Evolutionary conservation across 2,113 vertebrate genomes (phyloP).

Genomic region (Macquaria australasica): DNA sequence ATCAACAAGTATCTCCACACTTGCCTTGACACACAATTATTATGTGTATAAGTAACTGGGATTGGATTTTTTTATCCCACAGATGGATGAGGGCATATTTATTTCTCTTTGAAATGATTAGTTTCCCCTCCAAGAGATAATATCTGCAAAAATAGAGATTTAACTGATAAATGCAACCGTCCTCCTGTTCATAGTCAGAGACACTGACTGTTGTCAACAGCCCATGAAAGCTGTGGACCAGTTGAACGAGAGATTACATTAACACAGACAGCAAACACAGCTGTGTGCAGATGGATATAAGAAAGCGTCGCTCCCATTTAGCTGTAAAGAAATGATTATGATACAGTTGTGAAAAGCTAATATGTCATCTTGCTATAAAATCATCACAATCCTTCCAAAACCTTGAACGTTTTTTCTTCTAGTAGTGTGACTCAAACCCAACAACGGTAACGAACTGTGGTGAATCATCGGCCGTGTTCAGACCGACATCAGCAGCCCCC

Average conservation of each 20-base stretch:
- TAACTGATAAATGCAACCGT: no score
- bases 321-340: not conserved
- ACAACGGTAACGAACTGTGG: not conserved
- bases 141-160: no score
- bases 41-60: not conserved
- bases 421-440: not conserved
- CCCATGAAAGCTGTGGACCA: not conserved
- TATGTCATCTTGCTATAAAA: not conserved
- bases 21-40: not conserved
- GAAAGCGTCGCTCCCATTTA: not conserved
- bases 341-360: not conserved
- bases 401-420: not conserved
- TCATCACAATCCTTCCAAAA: not conserved
- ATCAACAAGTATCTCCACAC: no score
- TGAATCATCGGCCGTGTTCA: not conserved
- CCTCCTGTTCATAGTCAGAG: not conserved
- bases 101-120: not conserved
- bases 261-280: not conserved
- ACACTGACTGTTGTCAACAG: no score
- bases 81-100: not conserved
- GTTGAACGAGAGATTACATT: not conserved
- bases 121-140: not conserved
- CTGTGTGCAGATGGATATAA: not conserved
- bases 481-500: not conserved
- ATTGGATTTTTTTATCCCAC: not conserved